Evolutionary conservation across 2,888 invertebrate species (phyloP).

Genomic region (Priocnemis perturbator): DNA sequence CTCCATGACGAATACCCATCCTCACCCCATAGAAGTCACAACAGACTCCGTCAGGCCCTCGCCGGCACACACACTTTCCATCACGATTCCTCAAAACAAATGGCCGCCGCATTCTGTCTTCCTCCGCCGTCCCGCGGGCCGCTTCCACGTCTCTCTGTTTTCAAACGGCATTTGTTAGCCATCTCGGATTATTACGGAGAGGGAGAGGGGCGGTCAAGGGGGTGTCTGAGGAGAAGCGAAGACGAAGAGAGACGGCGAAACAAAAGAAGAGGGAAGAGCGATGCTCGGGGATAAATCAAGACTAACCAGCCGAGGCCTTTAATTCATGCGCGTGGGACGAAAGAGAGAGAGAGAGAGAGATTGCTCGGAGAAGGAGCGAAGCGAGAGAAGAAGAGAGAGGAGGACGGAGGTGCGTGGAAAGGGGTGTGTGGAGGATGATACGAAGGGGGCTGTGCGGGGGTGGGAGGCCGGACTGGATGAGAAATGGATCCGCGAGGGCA

Average conservation of each 20-base stretch:
- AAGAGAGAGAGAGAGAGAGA: not conserved
- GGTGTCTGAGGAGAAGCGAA: slow-evolving; percentile 36
- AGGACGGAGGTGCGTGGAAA: slow-evolving; percentile 24
- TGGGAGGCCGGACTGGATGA: slow-evolving; percentile 25
- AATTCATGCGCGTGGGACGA: slow-evolving; percentile 70
- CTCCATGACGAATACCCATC: slow-evolving; percentile 67
- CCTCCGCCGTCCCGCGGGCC: too few relatives aligned
- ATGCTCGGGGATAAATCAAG: slow-evolving; percentile 73
- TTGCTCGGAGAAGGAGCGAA: slow-evolving; percentile 35
- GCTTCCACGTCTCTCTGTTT: too few relatives aligned
- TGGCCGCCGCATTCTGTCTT: slow-evolving; percentile 47
- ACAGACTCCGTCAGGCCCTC: slow-evolving; percentile 68
- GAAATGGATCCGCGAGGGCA: slow-evolving; percentile 35
- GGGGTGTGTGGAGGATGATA: slow-evolving; percentile 10
- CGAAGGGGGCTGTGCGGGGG: slow-evolving; percentile 22
- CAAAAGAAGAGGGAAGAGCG: slow-evolving; percentile 68
- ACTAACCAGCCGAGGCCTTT: slow-evolving; percentile 72
- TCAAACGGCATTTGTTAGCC: slow-evolving; percentile 73
- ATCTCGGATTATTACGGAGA: slow-evolving; percentile 64
- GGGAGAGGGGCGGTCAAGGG: slow-evolving; percentile 33
- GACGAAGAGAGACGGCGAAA: slow-evolving; percentile 53
- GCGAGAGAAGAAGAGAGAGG: too few relatives aligned
- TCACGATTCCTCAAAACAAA: slow-evolving; percentile 58
- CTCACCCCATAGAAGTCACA: slow-evolving; percentile 72
- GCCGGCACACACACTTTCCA: slow-evolving; percentile 61